phyloP scores from a whole-genome alignment of 2,888 invertebrate genomes.

The Myopa tessellatipennis region DNA sequence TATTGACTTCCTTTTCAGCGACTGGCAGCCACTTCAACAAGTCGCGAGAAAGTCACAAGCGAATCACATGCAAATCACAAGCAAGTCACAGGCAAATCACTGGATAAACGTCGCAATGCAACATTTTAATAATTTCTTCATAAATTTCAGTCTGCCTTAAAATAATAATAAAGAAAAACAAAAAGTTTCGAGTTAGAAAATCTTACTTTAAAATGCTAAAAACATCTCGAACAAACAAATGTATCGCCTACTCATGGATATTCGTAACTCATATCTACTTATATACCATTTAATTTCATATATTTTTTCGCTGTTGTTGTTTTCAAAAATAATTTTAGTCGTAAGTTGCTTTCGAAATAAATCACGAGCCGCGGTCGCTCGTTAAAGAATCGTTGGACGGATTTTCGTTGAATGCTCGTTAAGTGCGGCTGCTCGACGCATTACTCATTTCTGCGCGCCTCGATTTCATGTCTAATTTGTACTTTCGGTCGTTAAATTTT shows the following conservation, averaged over 20 bases:
- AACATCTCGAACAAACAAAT: too few relatives aligned
- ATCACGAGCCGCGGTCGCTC: constrained; percentile 51
- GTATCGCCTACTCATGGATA: too few relatives aligned
- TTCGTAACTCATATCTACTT: too few relatives aligned
- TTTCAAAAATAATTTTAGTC: not conserved
- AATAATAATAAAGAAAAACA: too few relatives aligned
- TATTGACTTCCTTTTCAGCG: constrained; percentile 22
- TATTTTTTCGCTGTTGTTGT: too few relatives aligned
- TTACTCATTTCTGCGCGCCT: constrained; percentile 45
- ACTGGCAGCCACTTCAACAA: not conserved
- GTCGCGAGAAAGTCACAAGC: not conserved
- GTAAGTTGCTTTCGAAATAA: constrained; percentile 51
- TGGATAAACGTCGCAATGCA: not conserved
- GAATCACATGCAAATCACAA: not conserved
- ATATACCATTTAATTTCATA: too few relatives aligned
- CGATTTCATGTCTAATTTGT: constrained; percentile 56
- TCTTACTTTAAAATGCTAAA: too few relatives aligned
- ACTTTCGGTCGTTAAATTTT: constrained; percentile 58
- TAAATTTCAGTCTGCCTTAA: too few relatives aligned
- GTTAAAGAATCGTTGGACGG: constrained; percentile 51
- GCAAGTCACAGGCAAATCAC: not conserved
- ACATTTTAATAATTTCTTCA: too few relatives aligned
- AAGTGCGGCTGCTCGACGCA: constrained; percentile 59
- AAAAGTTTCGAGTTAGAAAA: too few relatives aligned
- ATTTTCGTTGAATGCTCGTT: constrained; percentile 55